Evolutionary conservation across 1,140 invertebrate species (phyloP).

Genomic region (Achroia grisella): DNA sequence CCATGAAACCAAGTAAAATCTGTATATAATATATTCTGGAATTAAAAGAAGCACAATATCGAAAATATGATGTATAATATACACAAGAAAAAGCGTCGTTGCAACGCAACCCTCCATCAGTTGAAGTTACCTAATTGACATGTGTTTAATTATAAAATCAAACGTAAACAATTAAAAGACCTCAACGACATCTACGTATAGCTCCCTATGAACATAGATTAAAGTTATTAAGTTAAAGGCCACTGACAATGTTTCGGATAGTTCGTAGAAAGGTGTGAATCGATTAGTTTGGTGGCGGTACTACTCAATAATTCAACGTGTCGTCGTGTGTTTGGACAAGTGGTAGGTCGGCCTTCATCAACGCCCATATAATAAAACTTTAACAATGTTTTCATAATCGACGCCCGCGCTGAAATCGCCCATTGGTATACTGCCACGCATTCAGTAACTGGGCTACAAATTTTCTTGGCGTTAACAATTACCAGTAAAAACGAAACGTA

Average conservation of each 20-base stretch:
- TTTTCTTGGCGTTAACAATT: constrained; percentile 15
- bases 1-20: too few species aligned
- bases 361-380: constrained; percentile 60
- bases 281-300: constrained; percentile 49
- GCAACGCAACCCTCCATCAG: too few species aligned
- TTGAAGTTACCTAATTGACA: too few species aligned
- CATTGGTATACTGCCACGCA: constrained; percentile 20
- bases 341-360: constrained; percentile 62
- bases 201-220: too few species aligned
- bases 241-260: constrained; percentile 2
- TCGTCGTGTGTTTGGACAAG: constrained; percentile 64
- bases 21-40: too few species aligned
- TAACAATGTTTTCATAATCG: constrained; percentile 70
- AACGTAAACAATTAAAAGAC: too few species aligned
- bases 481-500: not conserved
- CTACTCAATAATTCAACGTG: constrained; percentile 62
- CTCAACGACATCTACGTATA: too few species aligned
- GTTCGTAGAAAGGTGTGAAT: constrained; percentile 55
- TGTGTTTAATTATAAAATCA: too few species aligned
- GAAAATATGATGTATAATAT: too few species aligned
- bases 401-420: constrained; percentile 40
- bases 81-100: too few species aligned
- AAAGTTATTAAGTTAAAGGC: too few species aligned
- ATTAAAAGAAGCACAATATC: too few species aligned
- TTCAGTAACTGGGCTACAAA: constrained; percentile 50